phyloP scores from a whole-genome alignment of 2,888 invertebrate genomes.

The Platycheirus rosarum region DNA sequence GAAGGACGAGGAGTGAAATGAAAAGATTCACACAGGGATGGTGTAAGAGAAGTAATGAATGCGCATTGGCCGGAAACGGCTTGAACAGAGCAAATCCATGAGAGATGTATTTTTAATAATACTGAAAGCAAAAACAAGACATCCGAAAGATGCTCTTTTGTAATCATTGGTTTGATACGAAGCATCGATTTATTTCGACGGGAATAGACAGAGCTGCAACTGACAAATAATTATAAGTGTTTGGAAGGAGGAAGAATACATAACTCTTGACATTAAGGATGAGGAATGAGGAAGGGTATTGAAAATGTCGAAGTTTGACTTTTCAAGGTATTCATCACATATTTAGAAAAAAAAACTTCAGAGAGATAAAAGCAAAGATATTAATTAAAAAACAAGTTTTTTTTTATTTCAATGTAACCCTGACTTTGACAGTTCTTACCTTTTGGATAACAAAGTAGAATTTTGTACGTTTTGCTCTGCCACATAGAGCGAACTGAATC shows the following conservation, averaged over 20 bases:
- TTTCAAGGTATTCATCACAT: not conserved
- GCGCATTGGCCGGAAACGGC: constrained; percentile 52
- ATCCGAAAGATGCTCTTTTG: constrained; percentile 40
- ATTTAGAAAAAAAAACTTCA: not conserved
- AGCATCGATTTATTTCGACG: constrained; percentile 43
- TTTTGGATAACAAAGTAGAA: too few species aligned
- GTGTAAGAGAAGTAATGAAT: constrained; percentile 56
- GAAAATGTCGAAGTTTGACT: constrained; percentile 8
- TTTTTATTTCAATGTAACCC: too few species aligned
- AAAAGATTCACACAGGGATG: constrained; percentile 6
- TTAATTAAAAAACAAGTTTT: too few species aligned
- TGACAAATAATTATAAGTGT: constrained; percentile 16
- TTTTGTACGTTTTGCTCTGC: too few species aligned
- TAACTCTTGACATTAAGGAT: constrained; percentile 44
- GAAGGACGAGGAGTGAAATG: not conserved
- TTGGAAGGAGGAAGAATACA: not conserved
- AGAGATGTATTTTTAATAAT: constrained; percentile 67
- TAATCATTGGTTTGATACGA: constrained; percentile 45
- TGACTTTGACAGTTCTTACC: too few species aligned
- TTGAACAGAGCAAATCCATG: constrained; percentile 38
- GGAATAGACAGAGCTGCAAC: not conserved
- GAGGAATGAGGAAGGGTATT: constrained; percentile 13
- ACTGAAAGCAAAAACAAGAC: constrained; percentile 39
- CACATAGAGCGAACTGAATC: too few species aligned
- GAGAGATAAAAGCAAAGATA: too few species aligned